Evolutionary conservation across 1,140 invertebrate species (phyloP).

Genomic region (Diorhabda sublineata): DNA sequence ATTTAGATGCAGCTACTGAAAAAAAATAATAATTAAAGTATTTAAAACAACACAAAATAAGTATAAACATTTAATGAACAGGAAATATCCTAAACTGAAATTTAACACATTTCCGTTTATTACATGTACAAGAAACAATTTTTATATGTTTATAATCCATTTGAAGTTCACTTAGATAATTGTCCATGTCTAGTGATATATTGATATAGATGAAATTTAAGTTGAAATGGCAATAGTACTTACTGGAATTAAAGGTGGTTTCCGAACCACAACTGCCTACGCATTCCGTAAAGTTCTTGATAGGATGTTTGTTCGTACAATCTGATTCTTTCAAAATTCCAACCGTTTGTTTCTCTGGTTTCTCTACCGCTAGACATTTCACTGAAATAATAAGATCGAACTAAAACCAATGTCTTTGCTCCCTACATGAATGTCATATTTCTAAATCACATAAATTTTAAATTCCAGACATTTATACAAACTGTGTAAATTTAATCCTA

Average conservation of each 20-base stretch:
- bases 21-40: too few relatives aligned
- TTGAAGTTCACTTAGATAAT: too few relatives aligned
- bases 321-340: conserved; percentile 51
- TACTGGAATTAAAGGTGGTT: conserved; percentile 60
- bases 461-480: neutral
- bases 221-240: conserved; percentile 26
- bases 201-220: too few relatives aligned
- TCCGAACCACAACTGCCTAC: conserved; percentile 61
- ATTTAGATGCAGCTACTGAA: too few relatives aligned
- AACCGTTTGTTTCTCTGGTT: conserved; percentile 53
- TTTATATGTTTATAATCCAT: too few relatives aligned
- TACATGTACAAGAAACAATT: too few relatives aligned
- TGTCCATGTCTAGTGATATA: too few relatives aligned
- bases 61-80: too few relatives aligned
- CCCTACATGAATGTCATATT: neutral
- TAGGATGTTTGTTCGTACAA: conserved; percentile 57
- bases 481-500: neutral
- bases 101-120: too few relatives aligned
- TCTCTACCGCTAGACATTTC: conserved; percentile 52
- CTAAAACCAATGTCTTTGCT: neutral
- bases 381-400: conserved; percentile 43
- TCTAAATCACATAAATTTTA: too few relatives aligned
- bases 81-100: too few relatives aligned
- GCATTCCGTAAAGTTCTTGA: conserved; percentile 62
- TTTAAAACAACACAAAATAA: too few relatives aligned